Conservation (phyloP, 2,797 vertebrate genomes). For the Coranthus polyacanthus region DNA sequence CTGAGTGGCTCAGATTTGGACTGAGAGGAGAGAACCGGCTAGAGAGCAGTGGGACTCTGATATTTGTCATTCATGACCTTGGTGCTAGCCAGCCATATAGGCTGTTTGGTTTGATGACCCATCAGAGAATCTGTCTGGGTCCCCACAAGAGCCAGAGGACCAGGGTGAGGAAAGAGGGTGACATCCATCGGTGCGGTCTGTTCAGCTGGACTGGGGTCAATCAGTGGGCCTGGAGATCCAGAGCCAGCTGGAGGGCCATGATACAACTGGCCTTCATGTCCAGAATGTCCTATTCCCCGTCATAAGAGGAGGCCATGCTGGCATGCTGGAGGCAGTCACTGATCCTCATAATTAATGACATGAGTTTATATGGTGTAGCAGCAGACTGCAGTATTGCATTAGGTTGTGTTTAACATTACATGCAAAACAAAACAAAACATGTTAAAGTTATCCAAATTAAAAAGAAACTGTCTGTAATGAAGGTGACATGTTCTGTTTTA, state of each 20-base stretch:
- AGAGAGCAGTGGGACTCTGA: constrained; percentile 44
- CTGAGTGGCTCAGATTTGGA: constrained; percentile 23
- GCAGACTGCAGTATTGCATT: constrained; percentile 34
- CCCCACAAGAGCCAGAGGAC: constrained; percentile 64
- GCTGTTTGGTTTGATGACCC: constrained; percentile 80
- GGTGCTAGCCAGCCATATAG: constrained; percentile 54
- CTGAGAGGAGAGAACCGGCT: constrained; percentile 27
- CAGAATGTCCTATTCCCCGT: constrained; percentile 75
- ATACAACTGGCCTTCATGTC: constrained; percentile 76
- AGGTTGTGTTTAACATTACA: constrained; percentile 10
- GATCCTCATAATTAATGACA: constrained; percentile 78
- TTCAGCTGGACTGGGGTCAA: constrained; percentile 79
- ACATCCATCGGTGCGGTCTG: constrained; percentile 69
- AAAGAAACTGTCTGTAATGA: constrained; percentile 37
- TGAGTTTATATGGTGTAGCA: constrained; percentile 47
- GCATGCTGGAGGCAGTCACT: constrained; percentile 61
- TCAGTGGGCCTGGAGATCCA: constrained; percentile 63
- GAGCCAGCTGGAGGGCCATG: constrained; percentile 81
- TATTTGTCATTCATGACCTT: constrained; percentile 75
- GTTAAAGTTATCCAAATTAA: constrained; percentile 16
- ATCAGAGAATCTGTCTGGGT: constrained; percentile 75
- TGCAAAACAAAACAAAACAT: background rate
- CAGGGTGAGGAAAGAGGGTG: constrained; percentile 53
- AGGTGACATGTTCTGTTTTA: constrained; percentile 20
- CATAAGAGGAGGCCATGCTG: constrained; percentile 67